phyloP scores from a whole-genome alignment of 2,113 vertebrate genomes.

The Isurus oxyrinchus region DNA sequence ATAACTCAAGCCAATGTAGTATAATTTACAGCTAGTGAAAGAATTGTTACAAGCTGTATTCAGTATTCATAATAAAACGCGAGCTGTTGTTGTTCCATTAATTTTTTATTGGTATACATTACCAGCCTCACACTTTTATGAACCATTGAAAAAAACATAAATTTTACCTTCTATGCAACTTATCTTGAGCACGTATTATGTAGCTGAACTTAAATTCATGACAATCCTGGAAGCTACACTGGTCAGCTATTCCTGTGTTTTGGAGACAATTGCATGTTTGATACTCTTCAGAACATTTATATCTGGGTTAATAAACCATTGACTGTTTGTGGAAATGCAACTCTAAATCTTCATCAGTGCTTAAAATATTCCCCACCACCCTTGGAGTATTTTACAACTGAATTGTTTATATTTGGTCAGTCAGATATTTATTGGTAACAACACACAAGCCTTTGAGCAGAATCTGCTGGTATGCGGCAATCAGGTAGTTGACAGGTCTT shows the following conservation, averaged over 20 bases:
- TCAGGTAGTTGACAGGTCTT: too few species aligned
- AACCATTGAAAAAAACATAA: slow-evolving; percentile 14
- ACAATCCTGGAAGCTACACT: background rate
- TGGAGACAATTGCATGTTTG: background rate
- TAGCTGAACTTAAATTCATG: background rate
- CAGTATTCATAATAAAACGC: slow-evolving; percentile 8
- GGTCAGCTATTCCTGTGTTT: background rate
- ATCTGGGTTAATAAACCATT: background rate
- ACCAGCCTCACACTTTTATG: background rate
- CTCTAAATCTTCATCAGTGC: background rate
- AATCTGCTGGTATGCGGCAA: background rate
- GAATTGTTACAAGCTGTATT: slow-evolving; percentile 28
- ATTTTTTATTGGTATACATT: background rate
- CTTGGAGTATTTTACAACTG: background rate
- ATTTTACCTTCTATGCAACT: background rate
- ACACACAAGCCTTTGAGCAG: background rate
- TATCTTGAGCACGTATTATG: background rate
- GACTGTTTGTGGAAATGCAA: background rate
- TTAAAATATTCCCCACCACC: background rate
- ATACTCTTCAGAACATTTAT: background rate
- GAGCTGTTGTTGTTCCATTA: slow-evolving; percentile 21
- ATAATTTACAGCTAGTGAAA: slow-evolving; percentile 26
- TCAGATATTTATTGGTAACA: background rate
- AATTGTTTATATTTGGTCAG: background rate
- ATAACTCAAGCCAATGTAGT: background rate